Evolutionary conservation across 92 coral and sea anemone genomes (phyloP).

Genomic region (Paragorgia papillata): DNA sequence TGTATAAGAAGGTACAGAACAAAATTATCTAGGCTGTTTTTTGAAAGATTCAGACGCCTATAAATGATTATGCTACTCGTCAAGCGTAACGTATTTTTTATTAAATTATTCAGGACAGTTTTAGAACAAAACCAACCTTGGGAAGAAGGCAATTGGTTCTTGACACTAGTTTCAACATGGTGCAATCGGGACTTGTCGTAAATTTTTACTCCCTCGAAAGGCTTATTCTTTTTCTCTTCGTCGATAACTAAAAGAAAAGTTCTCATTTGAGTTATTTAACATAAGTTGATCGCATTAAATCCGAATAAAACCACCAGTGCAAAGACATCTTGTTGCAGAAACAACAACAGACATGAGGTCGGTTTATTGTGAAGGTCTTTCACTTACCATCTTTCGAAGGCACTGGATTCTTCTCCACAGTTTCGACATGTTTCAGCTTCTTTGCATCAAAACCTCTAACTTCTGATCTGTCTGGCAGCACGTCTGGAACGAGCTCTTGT

Average conservation of each 20-base stretch:
- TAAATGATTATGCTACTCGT: not conserved
- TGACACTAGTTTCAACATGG: constrained; percentile 85
- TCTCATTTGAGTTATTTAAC: too few relatives aligned
- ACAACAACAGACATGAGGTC: constrained; percentile 32
- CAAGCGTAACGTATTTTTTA: not conserved
- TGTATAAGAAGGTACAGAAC: too few relatives aligned
- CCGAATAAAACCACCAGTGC: too few relatives aligned
- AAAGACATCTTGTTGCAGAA: constrained; percentile 13
- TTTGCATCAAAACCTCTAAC: constrained; percentile 63
- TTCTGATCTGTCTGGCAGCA: constrained; percentile 69
- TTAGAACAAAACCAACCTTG: constrained; percentile 63
- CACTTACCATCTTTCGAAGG: constrained; percentile 73
- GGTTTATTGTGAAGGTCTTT: too few relatives aligned
- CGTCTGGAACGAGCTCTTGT: constrained; percentile 84
- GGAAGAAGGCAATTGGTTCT: constrained; percentile 85
- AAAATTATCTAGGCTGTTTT: too few relatives aligned
- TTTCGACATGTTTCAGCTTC: constrained; percentile 75
- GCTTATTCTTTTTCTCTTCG: constrained; percentile 94
- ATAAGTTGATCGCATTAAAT: too few relatives aligned
- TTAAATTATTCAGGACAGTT: not conserved
- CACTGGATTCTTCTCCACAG: constrained; percentile 74
- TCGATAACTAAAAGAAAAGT: constrained; percentile 71
- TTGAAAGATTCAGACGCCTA: too few relatives aligned
- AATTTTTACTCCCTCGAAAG: constrained; percentile 93
- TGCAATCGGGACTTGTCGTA: constrained; percentile 83